A percentile compares a stretch with the other conserved stretches of the same genome.
Conservation (phyloP, 1,140 invertebrate genomes). For the Argopecten irradians region DNA sequence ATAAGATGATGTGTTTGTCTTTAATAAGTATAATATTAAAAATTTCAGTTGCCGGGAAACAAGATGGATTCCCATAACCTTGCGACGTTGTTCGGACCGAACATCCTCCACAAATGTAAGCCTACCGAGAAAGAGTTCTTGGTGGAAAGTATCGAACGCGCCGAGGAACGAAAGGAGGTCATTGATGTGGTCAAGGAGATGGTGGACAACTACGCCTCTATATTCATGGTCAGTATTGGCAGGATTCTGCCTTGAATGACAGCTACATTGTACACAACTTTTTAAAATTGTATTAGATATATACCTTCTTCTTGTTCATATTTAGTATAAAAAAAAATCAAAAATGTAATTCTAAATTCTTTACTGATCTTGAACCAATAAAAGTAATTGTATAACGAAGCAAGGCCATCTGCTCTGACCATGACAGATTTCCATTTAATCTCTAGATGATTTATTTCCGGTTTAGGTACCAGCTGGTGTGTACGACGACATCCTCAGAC, state of each 20-base stretch:
- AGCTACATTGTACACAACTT: neutral
- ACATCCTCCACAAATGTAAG: slow-evolving; percentile 88
- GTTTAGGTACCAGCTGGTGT: slow-evolving; percentile 85
- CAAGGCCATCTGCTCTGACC: no score
- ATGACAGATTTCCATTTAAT: no score
- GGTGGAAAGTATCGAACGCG: slow-evolving; percentile 81
- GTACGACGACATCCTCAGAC: slow-evolving; percentile 89
- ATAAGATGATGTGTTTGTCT: neutral
- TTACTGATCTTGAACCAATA: no score
- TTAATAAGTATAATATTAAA: neutral
- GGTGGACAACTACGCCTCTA: slow-evolving; percentile 86
- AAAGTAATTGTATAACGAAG: no score
- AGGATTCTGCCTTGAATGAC: neutral
- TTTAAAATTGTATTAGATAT: neutral
- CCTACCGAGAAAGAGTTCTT: slow-evolving; percentile 79
- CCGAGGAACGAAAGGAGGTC: slow-evolving; percentile 89
- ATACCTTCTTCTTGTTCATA: neutral
- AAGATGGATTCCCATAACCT: slow-evolving; percentile 95
- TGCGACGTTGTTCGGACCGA: slow-evolving; percentile 95
- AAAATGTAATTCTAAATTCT: no score
- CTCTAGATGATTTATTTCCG: neutral
- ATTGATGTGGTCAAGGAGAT: slow-evolving; percentile 91
- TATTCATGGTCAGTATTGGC: slow-evolving; percentile 82
- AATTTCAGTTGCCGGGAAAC: slow-evolving; percentile 84
- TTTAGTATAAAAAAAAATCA: no score